Evolutionary conservation across 2,797 vertebrate species (phyloP).

Genomic region (Botia kubotai): DNA sequence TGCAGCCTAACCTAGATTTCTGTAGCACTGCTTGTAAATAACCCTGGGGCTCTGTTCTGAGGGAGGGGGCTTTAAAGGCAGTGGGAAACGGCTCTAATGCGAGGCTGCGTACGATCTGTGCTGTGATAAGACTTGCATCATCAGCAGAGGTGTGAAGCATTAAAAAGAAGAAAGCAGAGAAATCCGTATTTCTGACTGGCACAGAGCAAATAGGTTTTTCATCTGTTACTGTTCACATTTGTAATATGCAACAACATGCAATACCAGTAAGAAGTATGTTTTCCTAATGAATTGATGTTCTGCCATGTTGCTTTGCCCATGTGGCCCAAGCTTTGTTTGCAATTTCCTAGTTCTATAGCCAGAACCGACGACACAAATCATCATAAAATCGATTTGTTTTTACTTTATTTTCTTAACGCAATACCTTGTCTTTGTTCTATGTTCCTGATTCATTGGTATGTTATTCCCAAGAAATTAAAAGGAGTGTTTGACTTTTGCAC

Average conservation of each 20-base stretch:
- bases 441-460: background rate
- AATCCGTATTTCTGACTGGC: constrained; percentile 18
- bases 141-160: constrained; percentile 36
- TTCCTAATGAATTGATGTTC: constrained; percentile 28
- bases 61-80: constrained; percentile 48
- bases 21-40: constrained; percentile 60
- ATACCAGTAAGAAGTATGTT: background rate
- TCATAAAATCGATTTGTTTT: background rate
- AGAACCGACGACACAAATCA: background rate
- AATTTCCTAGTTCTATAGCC: background rate
- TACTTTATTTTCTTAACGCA: background rate
- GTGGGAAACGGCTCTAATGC: constrained; percentile 42
- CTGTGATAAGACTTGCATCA: constrained; percentile 54
- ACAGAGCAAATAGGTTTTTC: constrained; percentile 18
- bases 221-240: background rate
- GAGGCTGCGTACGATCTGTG: constrained; percentile 35
- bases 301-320: constrained; percentile 17
- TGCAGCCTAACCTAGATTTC: constrained; percentile 61
- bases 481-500: too few relatives aligned
- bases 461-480: background rate
- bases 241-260: constrained; percentile 11
- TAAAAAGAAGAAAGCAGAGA: constrained; percentile 33
- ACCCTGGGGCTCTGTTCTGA: constrained; percentile 50
- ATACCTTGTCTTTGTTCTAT: background rate
- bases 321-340: constrained; percentile 11